Evolutionary conservation across 2,797 vertebrate genomes (phyloP).

Genomic region (Lepilemur ruficaudatus): DNA sequence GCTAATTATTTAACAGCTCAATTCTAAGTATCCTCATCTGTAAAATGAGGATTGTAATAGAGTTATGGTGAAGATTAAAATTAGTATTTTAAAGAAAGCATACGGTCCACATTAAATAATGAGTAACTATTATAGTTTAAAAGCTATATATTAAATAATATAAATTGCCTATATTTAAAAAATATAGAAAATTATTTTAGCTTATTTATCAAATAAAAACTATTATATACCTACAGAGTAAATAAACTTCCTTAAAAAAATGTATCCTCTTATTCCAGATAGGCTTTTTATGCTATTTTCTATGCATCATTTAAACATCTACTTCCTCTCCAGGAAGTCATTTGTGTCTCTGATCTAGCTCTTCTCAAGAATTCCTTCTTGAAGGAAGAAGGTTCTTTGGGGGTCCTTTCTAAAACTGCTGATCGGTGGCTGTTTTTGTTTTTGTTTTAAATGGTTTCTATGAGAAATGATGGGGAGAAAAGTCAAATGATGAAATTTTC

Average conservation of each 20-base stretch:
- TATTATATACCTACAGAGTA: background rate
- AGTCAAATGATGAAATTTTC: background rate
- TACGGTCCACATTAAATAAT: background rate
- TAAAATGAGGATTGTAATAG: background rate
- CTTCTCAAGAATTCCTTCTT: background rate
- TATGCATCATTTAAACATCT: too few species aligned
- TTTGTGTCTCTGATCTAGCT: background rate
- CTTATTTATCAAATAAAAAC: background rate
- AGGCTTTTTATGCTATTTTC: background rate
- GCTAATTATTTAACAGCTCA: background rate
- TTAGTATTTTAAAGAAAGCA: background rate
- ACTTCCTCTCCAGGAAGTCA: background rate
- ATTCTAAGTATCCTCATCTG: background rate
- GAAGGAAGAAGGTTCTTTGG: background rate
- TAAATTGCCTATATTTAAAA: background rate
- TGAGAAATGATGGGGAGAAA: background rate
- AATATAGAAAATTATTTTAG: background rate
- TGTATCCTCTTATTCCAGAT: background rate
- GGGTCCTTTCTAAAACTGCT: background rate
- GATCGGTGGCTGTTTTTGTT: background rate
- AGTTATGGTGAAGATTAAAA: slow-evolving; percentile 11
- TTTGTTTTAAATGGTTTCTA: slow-evolving; percentile 2
- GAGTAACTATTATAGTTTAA: background rate
- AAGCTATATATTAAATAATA: background rate
- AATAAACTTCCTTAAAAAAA: background rate